Base-by-base conservation (phyloP, 2,888 invertebrate species). In the Dolichopus griseipennis region DNA sequence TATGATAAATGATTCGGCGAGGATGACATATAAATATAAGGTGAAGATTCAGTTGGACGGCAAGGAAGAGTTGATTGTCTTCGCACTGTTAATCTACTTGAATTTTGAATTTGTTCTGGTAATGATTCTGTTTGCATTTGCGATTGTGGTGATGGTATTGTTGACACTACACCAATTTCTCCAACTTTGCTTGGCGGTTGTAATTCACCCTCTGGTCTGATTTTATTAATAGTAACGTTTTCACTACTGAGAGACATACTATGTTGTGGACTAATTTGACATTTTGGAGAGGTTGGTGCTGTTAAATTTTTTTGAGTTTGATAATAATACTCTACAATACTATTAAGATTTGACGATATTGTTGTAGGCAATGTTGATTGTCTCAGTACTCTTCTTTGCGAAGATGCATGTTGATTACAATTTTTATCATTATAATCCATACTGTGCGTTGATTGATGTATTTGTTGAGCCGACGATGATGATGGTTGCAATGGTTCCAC, bases 351-450 rank as follows among this genome's bases (percentile, higher is more conserved):
- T 68, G 75, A 79, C 43, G 75, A 73, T 68, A 80, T 71, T 20
- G 76, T 76, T 65, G 76, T 79, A n/a, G 81, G 81, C 66, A 81
- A 71, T n/a, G 81, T 81, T 7, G 81, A 81, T 72, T 81, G 81
- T 10, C 81, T 77, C 66, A 81, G 72, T 20, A 81, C 77, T 61
- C 81, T 77, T 27, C 80, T 74, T 62, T 74, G 75, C 12, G 72
- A 64, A 69, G 77, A 75, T 64, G 78, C 70, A 52, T 77, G 74
- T 18, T 52, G 52, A 74, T 76, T 79, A 70, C 78, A 77, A 71
- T 73, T 75, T 68, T 71, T 68, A 43, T 76, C 75, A 67, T 74
- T 76, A 15, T 77, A 71, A 15, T 72, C 69, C 71, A 69, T 64
- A 63, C 65, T 70, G 43, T 68, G 69, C 1, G 66, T 64, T n/a